These are phyloP conservation scores for Aleiodes alternator DNA, from an alignment of 2,888 invertebrate species.

Conservation along the genomic window DNA sequence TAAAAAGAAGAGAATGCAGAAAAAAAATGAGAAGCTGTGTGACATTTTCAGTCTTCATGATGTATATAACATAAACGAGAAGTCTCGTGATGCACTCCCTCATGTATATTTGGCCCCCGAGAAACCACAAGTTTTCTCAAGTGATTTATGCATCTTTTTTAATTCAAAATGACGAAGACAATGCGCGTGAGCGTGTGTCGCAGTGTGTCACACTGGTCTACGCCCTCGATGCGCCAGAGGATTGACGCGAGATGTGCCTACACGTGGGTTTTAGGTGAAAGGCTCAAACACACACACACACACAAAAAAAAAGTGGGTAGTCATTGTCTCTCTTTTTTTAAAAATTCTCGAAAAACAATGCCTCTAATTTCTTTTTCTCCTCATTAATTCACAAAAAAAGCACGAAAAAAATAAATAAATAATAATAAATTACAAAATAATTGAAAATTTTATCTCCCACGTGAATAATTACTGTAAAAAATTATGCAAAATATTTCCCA, in stretches of 20 bases:
- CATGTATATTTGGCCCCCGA: background rate
- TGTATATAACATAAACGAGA: conserved; percentile 30
- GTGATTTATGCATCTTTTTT: conserved; percentile 43
- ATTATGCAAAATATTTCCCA: too few relatives aligned
- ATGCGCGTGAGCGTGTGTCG: conserved; percentile 34
- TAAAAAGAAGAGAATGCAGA: background rate
- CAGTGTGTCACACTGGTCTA: conserved; percentile 22
- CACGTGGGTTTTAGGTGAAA: conserved; percentile 45
- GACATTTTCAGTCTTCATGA: conserved; percentile 33
- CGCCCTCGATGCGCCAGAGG: conserved; percentile 33
- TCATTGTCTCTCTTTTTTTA: conserved; percentile 19
- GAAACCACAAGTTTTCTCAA: background rate
- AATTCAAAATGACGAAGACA: conserved; percentile 40
- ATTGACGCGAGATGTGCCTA: conserved; percentile 36
- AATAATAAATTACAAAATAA: background rate
- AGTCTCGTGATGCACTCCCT: background rate
- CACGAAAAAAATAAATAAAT: conserved; percentile 1
- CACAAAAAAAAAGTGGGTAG: conserved; percentile 45
- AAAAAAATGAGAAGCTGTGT: conserved; percentile 5
- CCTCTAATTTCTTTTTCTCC: conserved; percentile 4
- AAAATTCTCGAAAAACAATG: conserved; percentile 28
- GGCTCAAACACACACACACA: background rate
- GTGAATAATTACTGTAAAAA: too few relatives aligned
- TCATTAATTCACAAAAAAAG: background rate
- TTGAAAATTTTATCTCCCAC: background rate